These are phyloP conservation scores for Choloepus hoffmanni DNA, from an alignment of 2,113 vertebrate species.

Conservation along the genomic window DNA sequence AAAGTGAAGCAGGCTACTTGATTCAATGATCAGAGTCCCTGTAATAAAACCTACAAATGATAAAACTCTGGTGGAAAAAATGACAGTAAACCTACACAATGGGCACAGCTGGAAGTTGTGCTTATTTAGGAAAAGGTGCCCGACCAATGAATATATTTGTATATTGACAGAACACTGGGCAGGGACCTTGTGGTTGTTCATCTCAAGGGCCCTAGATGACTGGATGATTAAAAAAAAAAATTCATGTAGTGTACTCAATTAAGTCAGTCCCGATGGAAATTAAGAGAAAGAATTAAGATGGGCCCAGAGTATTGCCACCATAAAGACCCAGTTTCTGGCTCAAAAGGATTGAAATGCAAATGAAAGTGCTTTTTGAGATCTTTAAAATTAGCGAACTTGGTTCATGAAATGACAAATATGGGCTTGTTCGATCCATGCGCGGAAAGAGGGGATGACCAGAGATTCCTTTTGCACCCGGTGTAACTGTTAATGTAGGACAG, in stretches of 20 bases:
- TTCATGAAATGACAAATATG: background rate
- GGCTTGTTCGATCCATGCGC: background rate
- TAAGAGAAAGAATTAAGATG: background rate
- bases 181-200: background rate
- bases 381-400: background rate
- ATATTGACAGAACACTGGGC: background rate
- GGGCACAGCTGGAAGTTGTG: background rate
- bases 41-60: background rate
- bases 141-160: background rate
- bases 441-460: background rate
- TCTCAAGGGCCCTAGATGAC: background rate
- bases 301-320: background rate
- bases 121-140: background rate
- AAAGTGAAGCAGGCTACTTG: background rate
- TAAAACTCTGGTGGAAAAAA: background rate
- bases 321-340: background rate
- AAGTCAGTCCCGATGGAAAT: background rate
- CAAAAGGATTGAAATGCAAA: background rate
- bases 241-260: background rate
- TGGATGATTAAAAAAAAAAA: background rate
- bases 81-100: background rate
- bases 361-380: background rate
- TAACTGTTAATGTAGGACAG: background rate
- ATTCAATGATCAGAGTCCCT: background rate
- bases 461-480: background rate